These are phyloP conservation scores for Hydrochoerus hydrochaeris DNA, from an alignment of 2,113 vertebrate species.

Conservation along the genomic window DNA sequence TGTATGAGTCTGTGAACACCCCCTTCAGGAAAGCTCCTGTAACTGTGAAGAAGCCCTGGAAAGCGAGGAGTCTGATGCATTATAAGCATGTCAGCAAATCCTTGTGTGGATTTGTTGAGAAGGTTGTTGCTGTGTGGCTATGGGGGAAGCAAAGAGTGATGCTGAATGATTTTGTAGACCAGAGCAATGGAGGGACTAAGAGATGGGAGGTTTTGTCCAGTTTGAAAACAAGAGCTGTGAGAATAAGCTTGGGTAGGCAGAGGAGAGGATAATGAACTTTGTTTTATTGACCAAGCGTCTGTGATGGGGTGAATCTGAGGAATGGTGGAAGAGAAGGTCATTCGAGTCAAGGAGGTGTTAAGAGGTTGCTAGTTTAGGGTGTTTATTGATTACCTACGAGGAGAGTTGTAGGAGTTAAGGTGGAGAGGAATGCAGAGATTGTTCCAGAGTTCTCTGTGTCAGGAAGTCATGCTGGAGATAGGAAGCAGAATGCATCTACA, in stretches of 20 bases:
- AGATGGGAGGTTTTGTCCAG: too few species aligned
- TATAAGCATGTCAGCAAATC: not conserved
- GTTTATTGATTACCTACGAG: not conserved
- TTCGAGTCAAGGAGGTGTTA: not conserved
- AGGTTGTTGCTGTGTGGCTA: not conserved
- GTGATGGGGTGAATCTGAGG: not conserved
- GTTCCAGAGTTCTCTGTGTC: not conserved
- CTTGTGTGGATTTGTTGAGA: accelerated
- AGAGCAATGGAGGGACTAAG: not conserved
- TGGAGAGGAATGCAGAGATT: not conserved
- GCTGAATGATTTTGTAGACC: not conserved
- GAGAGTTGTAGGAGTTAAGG: not conserved
- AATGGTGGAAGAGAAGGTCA: not conserved
- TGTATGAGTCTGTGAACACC: not conserved
- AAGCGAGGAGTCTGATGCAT: not conserved
- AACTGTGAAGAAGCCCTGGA: not conserved
- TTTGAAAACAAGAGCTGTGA: not conserved
- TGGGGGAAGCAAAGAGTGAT: not conserved
- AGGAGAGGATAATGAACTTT: not conserved
- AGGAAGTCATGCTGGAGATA: not conserved
- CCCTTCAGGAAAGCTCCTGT: not conserved
- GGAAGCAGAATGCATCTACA: not conserved
- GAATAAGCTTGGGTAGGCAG: not conserved
- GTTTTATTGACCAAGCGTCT: not conserved
- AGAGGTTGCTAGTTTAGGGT: not conserved